Evolutionary conservation across 2,888 invertebrate genomes (phyloP).

Genomic region (Lamproptera curius): DNA sequence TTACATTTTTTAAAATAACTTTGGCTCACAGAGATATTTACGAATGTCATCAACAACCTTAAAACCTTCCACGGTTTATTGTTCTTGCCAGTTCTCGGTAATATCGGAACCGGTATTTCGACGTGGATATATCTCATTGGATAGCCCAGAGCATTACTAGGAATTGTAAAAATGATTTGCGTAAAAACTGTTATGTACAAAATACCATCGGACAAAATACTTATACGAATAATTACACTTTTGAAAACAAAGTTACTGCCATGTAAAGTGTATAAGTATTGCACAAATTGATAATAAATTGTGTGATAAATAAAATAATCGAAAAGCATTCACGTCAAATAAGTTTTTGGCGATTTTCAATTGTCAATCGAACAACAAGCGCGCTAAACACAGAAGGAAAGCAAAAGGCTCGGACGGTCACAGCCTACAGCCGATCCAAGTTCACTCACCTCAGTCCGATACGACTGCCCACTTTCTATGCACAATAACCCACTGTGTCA

Average conservation of each 20-base stretch:
- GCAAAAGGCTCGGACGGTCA: constrained; percentile 36
- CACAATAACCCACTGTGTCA: constrained; percentile 34
- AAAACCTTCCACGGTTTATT: constrained; percentile 10
- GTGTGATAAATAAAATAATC: neutral
- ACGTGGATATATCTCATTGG: constrained; percentile 12
- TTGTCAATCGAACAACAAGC: constrained; percentile 29
- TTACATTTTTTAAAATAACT: too few species aligned
- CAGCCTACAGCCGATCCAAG: constrained; percentile 46
- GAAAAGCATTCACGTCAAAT: constrained; percentile 17
- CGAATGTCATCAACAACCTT: too few species aligned
- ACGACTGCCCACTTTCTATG: constrained; percentile 44
- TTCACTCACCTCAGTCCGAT: constrained; percentile 56
- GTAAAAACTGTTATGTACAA: too few species aligned
- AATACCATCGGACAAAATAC: too few species aligned
- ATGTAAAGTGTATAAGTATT: too few species aligned
- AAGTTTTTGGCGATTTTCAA: constrained; percentile 9
- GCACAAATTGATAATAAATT: too few species aligned
- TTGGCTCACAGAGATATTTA: too few species aligned
- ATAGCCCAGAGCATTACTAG: constrained; percentile 3
- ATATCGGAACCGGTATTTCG: constrained; percentile 19
- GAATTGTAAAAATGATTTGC: neutral
- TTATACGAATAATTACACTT: neutral
- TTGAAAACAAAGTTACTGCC: neutral
- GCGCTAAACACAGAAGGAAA: constrained; percentile 40
- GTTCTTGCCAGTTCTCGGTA: constrained; percentile 14